Percentiles rank a stretch among this genome's conserved stretches.
Conservation (phyloP, 2,888 invertebrate species). For the Drosophila nr. medialis region DNA sequence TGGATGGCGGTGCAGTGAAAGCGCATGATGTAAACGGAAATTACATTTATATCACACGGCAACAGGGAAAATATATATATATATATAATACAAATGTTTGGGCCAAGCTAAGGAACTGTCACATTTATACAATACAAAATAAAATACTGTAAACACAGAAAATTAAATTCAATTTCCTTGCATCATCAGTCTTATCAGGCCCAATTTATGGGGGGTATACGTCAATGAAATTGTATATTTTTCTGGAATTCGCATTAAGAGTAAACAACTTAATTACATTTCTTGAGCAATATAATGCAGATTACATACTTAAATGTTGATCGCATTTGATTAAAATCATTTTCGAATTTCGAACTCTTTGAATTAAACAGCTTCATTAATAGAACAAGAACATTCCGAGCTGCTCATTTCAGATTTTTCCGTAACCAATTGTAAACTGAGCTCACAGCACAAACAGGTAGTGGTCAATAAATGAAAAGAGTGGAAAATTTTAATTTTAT, state of each 20-base stretch:
- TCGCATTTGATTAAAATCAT: background rate
- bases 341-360: background rate
- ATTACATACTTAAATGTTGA: background rate
- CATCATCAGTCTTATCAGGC: conserved; percentile 22
- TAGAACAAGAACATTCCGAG: background rate
- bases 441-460: conserved; percentile 9
- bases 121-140: background rate
- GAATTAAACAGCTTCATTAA: background rate
- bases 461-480: conserved; percentile 7
- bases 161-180: conserved; percentile 1
- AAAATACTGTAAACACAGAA: background rate
- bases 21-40: conserved; percentile 31
- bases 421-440: conserved; percentile 1
- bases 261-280: conserved; percentile 55
- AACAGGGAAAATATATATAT: conserved; percentile 36
- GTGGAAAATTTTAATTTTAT: conserved; percentile 50
- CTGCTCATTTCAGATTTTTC: background rate
- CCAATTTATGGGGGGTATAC: conserved; percentile 21
- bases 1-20: conserved; percentile 25
- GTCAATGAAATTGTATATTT: conserved; percentile 29
- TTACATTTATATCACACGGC: conserved; percentile 50
- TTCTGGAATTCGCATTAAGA: conserved; percentile 19
- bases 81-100: background rate
- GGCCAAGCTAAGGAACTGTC: background rate
- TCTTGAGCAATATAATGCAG: background rate